Conservation (phyloP, 2,797 vertebrate genomes). For the Loriculus beryllinus region DNA sequence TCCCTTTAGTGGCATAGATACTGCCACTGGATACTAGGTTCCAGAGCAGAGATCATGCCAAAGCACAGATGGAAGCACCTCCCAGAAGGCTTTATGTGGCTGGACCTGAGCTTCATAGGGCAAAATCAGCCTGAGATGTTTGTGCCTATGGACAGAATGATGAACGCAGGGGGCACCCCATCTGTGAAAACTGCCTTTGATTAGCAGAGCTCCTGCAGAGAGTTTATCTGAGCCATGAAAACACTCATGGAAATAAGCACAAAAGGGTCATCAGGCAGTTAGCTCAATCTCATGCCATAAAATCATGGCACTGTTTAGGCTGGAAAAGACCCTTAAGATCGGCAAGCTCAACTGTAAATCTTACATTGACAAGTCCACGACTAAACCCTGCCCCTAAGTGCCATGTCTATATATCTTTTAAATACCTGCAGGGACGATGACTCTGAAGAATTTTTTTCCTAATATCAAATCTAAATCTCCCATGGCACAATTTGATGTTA, state of each 20-base stretch:
- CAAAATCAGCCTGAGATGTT: not conserved
- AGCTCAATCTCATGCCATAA: not conserved
- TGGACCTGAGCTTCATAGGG: not conserved
- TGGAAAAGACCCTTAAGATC: not conserved
- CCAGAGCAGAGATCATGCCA: not conserved
- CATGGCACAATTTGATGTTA: not conserved
- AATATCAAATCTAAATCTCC: not conserved
- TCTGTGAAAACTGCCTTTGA: not conserved
- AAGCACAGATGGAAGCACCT: not conserved
- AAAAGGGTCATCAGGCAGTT: not conserved
- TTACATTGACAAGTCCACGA: not conserved
- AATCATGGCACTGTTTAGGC: not conserved
- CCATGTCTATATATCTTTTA: not conserved
- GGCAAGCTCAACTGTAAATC: not conserved
- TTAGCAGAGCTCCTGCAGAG: not conserved
- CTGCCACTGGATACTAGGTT: not conserved
- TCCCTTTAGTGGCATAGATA: not conserved
- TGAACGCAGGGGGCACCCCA: accelerated
- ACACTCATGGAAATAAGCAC: not conserved
- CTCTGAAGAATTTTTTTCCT: not conserved
- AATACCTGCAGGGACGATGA: not conserved
- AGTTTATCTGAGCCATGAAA: not conserved
- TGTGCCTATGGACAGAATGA: accelerated
- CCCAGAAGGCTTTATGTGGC: not conserved
- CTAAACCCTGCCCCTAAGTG: accelerated